A percentile compares a stretch with the other conserved stretches of the same genome.
These are phyloP conservation scores for Rhipidura dahli DNA, from an alignment of 2,113 vertebrate genomes.

Conservation along the genomic window DNA sequence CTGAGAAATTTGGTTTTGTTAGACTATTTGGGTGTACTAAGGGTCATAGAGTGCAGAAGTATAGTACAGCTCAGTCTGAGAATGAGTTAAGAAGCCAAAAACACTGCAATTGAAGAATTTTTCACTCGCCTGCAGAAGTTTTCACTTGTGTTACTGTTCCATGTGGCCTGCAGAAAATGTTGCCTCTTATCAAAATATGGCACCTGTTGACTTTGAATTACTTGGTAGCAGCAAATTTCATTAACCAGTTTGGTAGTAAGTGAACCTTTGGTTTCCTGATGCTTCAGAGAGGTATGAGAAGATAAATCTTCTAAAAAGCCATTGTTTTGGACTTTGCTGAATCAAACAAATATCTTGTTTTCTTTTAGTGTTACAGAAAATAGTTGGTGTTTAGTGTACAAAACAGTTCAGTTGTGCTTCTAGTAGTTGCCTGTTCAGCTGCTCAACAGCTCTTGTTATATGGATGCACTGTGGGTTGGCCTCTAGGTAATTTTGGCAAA, in stretches of 20 bases:
- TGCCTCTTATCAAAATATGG: not conserved
- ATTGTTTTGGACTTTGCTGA: not conserved
- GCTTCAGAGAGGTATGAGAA: not conserved
- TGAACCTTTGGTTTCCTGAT: not conserved
- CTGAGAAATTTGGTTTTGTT: not conserved
- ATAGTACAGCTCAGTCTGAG: not conserved
- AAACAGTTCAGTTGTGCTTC: not conserved
- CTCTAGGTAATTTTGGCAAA: not conserved
- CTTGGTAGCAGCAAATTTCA: not conserved
- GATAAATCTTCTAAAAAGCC: not conserved
- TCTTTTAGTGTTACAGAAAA: not conserved
- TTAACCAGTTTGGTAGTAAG: not conserved
- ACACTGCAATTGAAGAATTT: not conserved
- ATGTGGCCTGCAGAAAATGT: not conserved
- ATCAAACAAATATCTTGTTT: not conserved
- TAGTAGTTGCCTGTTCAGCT: not conserved
- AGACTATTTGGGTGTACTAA: not conserved
- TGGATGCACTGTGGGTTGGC: not conserved
- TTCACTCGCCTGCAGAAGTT: not conserved
- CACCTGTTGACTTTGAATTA: not conserved
- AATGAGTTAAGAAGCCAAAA: not conserved
- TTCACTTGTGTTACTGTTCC: not conserved
- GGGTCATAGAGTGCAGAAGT: not conserved
- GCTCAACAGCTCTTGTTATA: not conserved
- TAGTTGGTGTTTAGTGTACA: not conserved